Percentiles rank a stretch among this genome's conserved stretches.
Evolutionary conservation across 2,113 vertebrate species (phyloP).

Genomic region (Rhineura floridana): DNA sequence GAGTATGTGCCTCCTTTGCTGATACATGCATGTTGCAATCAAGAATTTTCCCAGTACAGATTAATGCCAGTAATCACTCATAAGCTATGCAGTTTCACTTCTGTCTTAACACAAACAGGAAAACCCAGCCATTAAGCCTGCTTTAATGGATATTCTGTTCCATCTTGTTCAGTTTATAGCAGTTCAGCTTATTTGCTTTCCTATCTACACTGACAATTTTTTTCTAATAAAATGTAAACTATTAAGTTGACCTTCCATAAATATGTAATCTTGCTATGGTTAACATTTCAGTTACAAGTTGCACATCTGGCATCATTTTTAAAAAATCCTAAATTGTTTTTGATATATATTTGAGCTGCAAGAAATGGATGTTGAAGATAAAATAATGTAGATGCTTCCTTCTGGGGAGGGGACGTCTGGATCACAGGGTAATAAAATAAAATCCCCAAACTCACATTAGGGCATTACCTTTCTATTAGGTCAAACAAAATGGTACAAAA

Average conservation of each 20-base stretch:
- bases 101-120: constrained; percentile 53
- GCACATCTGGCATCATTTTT: neutral
- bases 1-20: neutral
- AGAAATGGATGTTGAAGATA: neutral
- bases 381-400: neutral
- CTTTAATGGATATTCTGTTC: constrained; percentile 4
- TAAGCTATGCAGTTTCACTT: constrained; percentile 47
- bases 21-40: constrained; percentile 50
- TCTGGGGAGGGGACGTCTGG: neutral
- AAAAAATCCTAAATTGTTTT: neutral
- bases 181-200: too few species aligned
- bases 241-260: neutral
- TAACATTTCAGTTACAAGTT: neutral
- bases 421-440: neutral
- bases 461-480: too few species aligned
- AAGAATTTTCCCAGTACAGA: constrained; percentile 48
- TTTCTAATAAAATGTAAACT: neutral
- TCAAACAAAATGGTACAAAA: too few species aligned
- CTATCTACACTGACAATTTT: neutral
- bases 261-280: neutral
- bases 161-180: constrained; percentile 7
- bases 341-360: neutral
- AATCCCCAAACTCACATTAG: too few species aligned
- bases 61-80: constrained; percentile 51
- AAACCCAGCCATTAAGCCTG: constrained; percentile 46